Conservation (phyloP, 2,888 invertebrate genomes). For the Silvanus unidentatus region DNA sequence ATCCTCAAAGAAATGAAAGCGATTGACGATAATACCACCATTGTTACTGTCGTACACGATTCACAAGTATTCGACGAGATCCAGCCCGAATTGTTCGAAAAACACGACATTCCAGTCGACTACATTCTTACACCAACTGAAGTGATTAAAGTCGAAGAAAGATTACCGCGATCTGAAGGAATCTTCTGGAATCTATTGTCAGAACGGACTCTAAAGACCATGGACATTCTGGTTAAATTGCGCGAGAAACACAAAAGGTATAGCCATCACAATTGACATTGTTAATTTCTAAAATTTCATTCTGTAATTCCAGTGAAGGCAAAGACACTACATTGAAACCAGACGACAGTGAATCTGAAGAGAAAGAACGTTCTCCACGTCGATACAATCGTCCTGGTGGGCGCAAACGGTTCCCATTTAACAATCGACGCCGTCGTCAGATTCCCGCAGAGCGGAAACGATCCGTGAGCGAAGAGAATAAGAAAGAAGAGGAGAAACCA, state of each 20-base stretch:
- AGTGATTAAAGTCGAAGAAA: conserved; percentile 58
- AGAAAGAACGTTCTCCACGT: conserved; percentile 29
- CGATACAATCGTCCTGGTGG: conserved; percentile 41
- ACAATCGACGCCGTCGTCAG: neutral
- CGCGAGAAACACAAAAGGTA: conserved; percentile 63
- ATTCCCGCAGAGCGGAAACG: neutral
- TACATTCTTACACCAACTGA: conserved; percentile 80
- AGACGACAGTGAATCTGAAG: conserved; percentile 64
- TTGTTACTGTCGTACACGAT: conserved; percentile 80
- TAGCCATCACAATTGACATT: too few relatives aligned
- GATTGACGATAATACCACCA: conserved; percentile 65
- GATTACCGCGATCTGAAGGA: conserved; percentile 61
- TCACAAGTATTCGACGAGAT: conserved; percentile 73
- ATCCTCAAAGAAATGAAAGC: conserved; percentile 74
- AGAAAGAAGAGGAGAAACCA: neutral
- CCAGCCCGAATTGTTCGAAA: conserved; percentile 67
- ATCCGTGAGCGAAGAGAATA: too few relatives aligned
- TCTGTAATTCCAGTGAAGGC: conserved; percentile 58
- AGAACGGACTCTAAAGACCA: conserved; percentile 62
- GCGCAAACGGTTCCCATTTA: too few relatives aligned
- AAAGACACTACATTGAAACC: conserved; percentile 60
- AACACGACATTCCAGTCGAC: conserved; percentile 80
- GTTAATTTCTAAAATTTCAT: too few relatives aligned
- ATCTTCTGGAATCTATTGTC: conserved; percentile 76
- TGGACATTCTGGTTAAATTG: conserved; percentile 67